These are phyloP conservation scores for Corvus cornix DNA, from an alignment of 2,113 vertebrate genomes.

Conservation along the genomic window DNA sequence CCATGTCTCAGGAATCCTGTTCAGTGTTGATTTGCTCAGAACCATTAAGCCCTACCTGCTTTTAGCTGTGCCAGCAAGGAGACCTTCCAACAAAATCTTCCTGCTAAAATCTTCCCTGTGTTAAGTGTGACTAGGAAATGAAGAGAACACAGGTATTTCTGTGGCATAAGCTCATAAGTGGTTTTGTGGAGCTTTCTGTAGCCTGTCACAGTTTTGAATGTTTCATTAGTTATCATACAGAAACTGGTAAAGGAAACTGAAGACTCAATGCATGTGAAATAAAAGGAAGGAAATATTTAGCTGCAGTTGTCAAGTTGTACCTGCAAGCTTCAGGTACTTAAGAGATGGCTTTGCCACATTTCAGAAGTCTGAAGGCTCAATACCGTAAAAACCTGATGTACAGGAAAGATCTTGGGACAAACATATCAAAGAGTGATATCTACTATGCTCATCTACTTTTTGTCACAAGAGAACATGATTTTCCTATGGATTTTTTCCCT, in stretches of 20 bases:
- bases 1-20: background rate
- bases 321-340: background rate
- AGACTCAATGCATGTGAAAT: background rate
- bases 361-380: background rate
- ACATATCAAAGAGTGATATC: background rate
- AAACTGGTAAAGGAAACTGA: background rate
- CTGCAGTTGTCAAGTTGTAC: background rate
- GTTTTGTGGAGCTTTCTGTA: background rate
- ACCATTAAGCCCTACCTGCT: background rate
- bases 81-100: background rate
- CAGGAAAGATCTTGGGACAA: background rate
- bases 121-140: background rate
- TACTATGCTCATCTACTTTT: background rate
- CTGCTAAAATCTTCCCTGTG: background rate
- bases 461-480: background rate
- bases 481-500: background rate
- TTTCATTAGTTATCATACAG: background rate
- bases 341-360: background rate
- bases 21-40: fast-evolving
- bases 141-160: background rate
- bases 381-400: background rate
- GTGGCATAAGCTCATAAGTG: background rate
- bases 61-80: background rate
- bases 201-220: background rate
- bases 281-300: background rate